Evolutionary conservation across 53 echinoderm and acorn worm genomes (phyloP), one percentile per base, ranked within the genome.

Genomic region (Pentamera pediparva): DNA sequence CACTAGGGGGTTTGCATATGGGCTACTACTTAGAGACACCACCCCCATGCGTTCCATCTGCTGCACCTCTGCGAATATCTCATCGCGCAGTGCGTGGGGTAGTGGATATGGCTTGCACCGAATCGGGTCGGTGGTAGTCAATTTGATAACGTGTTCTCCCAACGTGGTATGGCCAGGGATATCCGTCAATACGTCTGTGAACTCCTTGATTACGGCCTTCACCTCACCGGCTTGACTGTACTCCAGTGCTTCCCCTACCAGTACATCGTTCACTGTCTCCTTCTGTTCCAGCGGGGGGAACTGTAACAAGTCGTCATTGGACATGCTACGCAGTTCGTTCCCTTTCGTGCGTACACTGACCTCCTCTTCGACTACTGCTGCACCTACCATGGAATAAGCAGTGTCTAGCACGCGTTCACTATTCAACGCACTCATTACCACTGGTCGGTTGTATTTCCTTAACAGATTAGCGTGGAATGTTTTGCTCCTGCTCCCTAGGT

Each of bases 71-170:
- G 59, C 61, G 13, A 3, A 59, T 5, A 76, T 59, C 18, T 60
- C 18, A 20, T 33, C 76, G 2, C 76, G 39, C 6, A 76, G 15
- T 2, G 61, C 43, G 21, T 76, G 76, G 27, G 76, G 76, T 30
- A 76, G 3, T 10, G 76, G 76, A 32, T 75, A 59, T 3, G 59
- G 75, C 39, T 55, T 75, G 27, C 75, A 12, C 38, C 38, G 34
- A 11, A 75, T 75, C 17, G 75, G 59, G 20, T 75, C 35, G 10
- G 56, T 37, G 22, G 22, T 30, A 11, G 31, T 35, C 13, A 75
- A 29, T 25, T 29, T 53, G 19, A 75, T 75, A 35, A 56, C 59
- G 28, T 75, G 75, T 10, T 75, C 38, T 21, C 75, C 75, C 3
- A 56, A 47, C 3, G 20, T 75, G 9, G 75, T 75, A 10, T 7